Conservation (phyloP, 2,797 vertebrate genomes). For the Semaprochilodus insignis region DNA sequence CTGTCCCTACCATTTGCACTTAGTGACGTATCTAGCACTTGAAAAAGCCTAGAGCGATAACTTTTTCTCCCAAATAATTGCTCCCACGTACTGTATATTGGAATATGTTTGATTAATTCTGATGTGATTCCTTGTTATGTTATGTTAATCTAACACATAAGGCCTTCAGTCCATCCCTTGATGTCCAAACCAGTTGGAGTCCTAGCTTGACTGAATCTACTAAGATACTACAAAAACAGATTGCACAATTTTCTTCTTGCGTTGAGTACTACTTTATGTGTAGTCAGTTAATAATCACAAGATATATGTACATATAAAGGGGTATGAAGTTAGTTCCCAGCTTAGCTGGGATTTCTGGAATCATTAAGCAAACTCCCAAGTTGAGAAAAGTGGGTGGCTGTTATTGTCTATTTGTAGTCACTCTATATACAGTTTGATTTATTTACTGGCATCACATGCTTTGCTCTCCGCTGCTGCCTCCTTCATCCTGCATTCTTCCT, state of each 20-base stretch:
- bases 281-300: too few relatives aligned
- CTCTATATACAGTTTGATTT: constrained; percentile 73
- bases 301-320: too few relatives aligned
- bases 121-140: background rate
- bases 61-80: background rate
- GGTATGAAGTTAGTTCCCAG: background rate
- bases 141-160: background rate
- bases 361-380: too few relatives aligned
- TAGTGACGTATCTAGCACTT: background rate
- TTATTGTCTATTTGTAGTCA: constrained; percentile 85
- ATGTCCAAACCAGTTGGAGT: background rate
- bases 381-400: constrained; percentile 52
- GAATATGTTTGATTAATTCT: too few relatives aligned
- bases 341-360: background rate
- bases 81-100: too few relatives aligned
- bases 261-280: too few relatives aligned
- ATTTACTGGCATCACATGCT: background rate
- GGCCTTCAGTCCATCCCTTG: background rate
- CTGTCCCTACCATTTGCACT: background rate
- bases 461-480: constrained; percentile 13
- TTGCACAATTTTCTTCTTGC: too few relatives aligned
- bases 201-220: background rate
- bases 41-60: too few relatives aligned
- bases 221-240: too few relatives aligned
- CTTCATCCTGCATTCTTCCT: constrained; percentile 31